These are phyloP conservation scores for Acrocephalus kingi DNA, from an alignment of 2,113 vertebrate species.

Conservation along the genomic window DNA sequence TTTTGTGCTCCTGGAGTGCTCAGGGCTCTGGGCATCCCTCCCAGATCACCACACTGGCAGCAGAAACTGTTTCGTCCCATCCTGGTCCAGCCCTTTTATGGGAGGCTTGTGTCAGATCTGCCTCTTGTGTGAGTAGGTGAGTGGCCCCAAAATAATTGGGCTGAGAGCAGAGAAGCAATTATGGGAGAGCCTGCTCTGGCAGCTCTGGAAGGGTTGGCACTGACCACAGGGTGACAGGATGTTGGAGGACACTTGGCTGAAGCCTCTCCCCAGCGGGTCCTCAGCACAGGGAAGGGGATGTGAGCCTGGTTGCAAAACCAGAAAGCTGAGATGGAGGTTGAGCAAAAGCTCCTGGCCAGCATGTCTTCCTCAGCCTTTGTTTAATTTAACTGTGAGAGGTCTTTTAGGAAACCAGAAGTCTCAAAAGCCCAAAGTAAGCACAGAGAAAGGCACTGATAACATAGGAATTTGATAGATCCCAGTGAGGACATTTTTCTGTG, in stretches of 20 bases:
- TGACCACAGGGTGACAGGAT: neutral
- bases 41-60: neutral
- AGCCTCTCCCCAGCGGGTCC: rapidly evolving
- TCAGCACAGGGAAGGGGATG: neutral
- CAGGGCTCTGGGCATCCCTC: neutral
- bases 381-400: neutral
- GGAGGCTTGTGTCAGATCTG: neutral
- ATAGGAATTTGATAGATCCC: neutral
- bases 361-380: neutral
- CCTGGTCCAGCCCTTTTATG: neutral
- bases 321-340: neutral
- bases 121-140: neutral
- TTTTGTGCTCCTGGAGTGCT: neutral
- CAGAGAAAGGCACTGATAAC: neutral
- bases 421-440: neutral
- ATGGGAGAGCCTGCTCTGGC: neutral
- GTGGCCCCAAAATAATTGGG: neutral
- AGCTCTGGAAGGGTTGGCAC: neutral
- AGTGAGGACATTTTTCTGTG: neutral
- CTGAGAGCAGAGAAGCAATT: neutral
- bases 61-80: rapidly evolving
- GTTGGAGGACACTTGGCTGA: neutral
- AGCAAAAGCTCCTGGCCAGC: neutral
- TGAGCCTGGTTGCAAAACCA: neutral
- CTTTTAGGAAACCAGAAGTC: neutral